A percentile compares a stretch with the other conserved stretches of the same genome.
phyloP scores from a whole-genome alignment of 2,888 invertebrate species.

The Eupithecia pulchellata region DNA sequence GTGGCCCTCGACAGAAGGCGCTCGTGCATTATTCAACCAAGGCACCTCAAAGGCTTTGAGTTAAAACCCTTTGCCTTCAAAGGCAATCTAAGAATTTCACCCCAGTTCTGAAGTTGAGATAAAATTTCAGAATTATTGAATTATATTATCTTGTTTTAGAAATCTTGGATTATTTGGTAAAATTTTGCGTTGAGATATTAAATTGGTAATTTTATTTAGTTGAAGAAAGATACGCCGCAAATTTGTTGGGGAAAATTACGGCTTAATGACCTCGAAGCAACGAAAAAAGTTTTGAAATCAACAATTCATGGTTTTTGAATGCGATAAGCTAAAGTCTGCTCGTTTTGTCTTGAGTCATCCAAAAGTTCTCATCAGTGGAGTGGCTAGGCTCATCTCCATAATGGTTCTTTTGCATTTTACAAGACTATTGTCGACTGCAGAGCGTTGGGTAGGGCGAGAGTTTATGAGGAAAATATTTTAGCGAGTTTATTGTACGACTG shows the following conservation, averaged over 20 bases:
- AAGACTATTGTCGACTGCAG: conserved; percentile 14
- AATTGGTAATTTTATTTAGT: conserved; percentile 6
- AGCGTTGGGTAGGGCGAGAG: not conserved
- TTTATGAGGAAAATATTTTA: conserved; percentile 15
- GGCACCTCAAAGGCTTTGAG: conserved; percentile 37
- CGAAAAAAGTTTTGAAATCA: not conserved
- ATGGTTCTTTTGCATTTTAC: conserved; percentile 37
- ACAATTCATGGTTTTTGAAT: not conserved
- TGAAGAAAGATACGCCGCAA: not conserved
- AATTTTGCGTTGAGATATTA: not conserved
- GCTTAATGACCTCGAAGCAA: not conserved
- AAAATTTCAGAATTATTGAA: conserved; percentile 27
- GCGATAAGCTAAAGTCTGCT: not conserved
- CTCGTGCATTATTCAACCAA: conserved; percentile 35
- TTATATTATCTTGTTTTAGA: conserved; percentile 15
- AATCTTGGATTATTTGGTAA: conserved; percentile 7
- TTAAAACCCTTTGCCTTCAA: conserved; percentile 34
- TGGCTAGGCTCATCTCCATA: conserved; percentile 44
- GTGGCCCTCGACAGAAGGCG: not conserved
- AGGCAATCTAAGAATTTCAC: conserved; percentile 39
- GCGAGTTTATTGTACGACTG: conserved; percentile 4
- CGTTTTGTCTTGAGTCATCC: conserved; percentile 14
- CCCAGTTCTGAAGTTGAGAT: conserved; percentile 28
- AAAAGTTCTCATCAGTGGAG: conserved; percentile 41
- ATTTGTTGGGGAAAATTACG: not conserved